Percentiles rank a stretch among this genome's conserved stretches.
Conservation (phyloP, 2,113 vertebrate species). For the Bubalus kerabau region DNA sequence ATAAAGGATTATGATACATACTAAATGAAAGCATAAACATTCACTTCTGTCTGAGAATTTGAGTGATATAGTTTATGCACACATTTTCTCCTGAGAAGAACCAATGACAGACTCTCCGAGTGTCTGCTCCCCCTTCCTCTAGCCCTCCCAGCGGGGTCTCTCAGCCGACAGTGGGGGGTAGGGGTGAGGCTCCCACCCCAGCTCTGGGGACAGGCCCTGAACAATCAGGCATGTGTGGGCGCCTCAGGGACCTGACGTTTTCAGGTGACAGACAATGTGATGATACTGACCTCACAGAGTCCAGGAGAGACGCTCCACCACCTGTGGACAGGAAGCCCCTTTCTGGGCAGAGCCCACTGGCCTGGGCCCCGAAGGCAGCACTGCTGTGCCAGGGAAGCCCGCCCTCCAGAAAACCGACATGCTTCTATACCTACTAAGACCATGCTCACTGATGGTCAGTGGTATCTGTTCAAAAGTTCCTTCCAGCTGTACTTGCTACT, state of each 20-base stretch:
- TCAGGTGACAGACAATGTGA: not conserved
- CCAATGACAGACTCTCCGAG: not conserved
- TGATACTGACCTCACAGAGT: not conserved
- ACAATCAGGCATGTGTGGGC: not conserved
- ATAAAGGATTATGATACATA: not conserved
- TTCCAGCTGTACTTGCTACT: not conserved
- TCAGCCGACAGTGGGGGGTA: not conserved
- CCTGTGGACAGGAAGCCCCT: too few relatives aligned
- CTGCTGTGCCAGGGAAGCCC: not conserved
- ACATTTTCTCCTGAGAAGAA: not conserved
- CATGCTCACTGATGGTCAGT: not conserved
- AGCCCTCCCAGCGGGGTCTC: not conserved
- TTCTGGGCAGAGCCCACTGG: not conserved
- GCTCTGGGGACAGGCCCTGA: not conserved
- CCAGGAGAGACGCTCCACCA: too few relatives aligned
- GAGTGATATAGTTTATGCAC: not conserved
- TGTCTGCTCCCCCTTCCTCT: not conserved
- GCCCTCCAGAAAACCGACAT: not conserved
- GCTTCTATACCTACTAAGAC: not conserved
- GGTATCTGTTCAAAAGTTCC: not conserved
- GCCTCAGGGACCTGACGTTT: not conserved
- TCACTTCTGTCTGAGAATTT: not conserved
- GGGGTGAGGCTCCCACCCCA: not conserved
- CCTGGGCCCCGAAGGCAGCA: accelerated
- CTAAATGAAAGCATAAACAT: not conserved